Evolutionary conservation across 2,797 vertebrate species (phyloP).

Genomic region (Echiichthys vipera): DNA sequence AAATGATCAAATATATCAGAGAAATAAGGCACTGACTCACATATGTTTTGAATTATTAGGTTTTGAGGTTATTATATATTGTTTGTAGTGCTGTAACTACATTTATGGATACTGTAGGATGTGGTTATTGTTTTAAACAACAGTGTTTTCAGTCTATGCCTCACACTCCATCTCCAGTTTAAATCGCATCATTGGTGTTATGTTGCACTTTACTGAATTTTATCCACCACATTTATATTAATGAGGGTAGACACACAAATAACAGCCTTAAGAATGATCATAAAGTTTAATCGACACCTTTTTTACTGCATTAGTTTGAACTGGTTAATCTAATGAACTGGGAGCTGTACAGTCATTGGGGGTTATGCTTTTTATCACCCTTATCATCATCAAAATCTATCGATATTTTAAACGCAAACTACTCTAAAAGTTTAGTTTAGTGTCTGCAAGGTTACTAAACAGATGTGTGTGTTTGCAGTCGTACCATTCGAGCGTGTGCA

Average conservation of each 20-base stretch:
- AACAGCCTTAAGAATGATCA: neutral
- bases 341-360: neutral
- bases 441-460: neutral
- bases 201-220: neutral
- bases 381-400: neutral
- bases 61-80: no score
- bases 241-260: neutral
- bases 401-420: neutral
- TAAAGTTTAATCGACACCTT: neutral
- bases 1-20: neutral
- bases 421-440: neutral
- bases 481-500: constrained; percentile 58
- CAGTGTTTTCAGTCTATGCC: neutral
- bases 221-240: neutral
- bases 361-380: neutral
- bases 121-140: neutral
- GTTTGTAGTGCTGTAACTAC: neutral
- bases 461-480: constrained; percentile 19
- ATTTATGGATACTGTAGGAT: neutral
- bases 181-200: neutral
- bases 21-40: neutral
- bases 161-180: neutral
- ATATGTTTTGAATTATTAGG: neutral
- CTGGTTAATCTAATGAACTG: neutral
- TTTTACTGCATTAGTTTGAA: neutral